These are phyloP conservation scores for Drosophila longiperda DNA, from an alignment of 2,888 invertebrate species.

Conservation along the genomic window DNA sequence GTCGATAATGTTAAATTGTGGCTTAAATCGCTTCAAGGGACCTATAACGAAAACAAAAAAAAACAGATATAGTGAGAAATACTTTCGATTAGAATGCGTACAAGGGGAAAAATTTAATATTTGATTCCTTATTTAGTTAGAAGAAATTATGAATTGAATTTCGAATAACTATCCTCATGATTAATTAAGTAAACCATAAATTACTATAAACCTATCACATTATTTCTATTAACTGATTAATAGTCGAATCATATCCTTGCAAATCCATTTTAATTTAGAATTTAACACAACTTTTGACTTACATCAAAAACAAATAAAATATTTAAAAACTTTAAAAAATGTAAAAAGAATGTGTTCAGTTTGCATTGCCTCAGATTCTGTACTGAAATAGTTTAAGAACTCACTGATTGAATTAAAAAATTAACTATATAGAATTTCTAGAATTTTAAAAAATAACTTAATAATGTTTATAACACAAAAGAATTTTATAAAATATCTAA, in stretches of 20 bases:
- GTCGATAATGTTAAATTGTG: constrained; percentile 86
- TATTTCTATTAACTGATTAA: background rate
- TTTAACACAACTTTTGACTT: rapidly evolving
- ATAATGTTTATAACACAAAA: background rate
- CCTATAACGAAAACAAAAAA: constrained; percentile 85
- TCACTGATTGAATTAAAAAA: background rate
- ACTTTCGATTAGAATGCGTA: background rate
- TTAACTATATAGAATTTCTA: background rate
- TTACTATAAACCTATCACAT: background rate
- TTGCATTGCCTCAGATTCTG: background rate
- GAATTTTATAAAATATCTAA: background rate
- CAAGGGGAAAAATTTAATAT: background rate
- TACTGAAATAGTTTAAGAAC: background rate
- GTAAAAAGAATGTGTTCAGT: background rate
- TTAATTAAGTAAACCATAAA: background rate
- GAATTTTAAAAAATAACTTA: background rate
- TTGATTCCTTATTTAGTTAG: background rate
- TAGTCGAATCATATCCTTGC: background rate
- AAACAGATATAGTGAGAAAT: background rate
- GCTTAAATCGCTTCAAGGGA: constrained; percentile 87
- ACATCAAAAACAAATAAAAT: background rate
- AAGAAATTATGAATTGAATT: too few species aligned
- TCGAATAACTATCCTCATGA: background rate
- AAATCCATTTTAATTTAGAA: background rate
- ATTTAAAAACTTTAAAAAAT: background rate